Evolutionary conservation across 2,888 invertebrate species (phyloP), one percentile per base, ranked within the genome.

Genomic region (Dioctria rufipes): DNA sequence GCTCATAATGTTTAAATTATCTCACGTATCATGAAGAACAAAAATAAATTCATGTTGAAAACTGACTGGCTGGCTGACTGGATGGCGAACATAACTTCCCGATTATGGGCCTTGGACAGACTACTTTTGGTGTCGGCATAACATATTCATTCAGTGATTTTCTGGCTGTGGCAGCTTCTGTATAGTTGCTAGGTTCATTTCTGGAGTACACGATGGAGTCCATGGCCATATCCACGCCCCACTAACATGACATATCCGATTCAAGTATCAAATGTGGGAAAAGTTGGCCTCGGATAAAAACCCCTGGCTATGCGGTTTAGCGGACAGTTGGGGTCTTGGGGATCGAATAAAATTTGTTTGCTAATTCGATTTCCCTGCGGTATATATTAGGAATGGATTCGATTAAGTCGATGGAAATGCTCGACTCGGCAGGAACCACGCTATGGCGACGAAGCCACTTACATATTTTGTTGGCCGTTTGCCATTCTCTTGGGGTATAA

Each of bases 21-120:
- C 61, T 13, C 61, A 61, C 61, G 61, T 61, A 61, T 5, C 61
- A 4, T 25, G 37, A 61, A 61, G 61, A 51, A 11, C 61, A 39
- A 61, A 61, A 61, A 61, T 61, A 61, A 61, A 61, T 61, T 61
- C 61, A 61, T 61, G 61, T 25, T 61, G 61, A 3, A 61, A 25
- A 25, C 25, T 25, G 25, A 2, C 25, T 25, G 25, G 61, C 61
- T 37, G 25, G 25, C 25, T 25, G 25, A 40, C 61, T 37, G 25
- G 25, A 25, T 25, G 61, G 11, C 25, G 4, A 25, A 61, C 61
- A 61, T 61, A 61, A 61, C 61, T 61, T 61, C 39, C 61, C 61
- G 39, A 61, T 61, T 61, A 25, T 61, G 39, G 37, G 37, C 61
- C 37, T 13, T 3, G 4, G 5, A 25, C 37, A 61, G n/a, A 25